Conservation (phyloP, 2,113 vertebrate genomes). For the Carollia perspicillata region DNA sequence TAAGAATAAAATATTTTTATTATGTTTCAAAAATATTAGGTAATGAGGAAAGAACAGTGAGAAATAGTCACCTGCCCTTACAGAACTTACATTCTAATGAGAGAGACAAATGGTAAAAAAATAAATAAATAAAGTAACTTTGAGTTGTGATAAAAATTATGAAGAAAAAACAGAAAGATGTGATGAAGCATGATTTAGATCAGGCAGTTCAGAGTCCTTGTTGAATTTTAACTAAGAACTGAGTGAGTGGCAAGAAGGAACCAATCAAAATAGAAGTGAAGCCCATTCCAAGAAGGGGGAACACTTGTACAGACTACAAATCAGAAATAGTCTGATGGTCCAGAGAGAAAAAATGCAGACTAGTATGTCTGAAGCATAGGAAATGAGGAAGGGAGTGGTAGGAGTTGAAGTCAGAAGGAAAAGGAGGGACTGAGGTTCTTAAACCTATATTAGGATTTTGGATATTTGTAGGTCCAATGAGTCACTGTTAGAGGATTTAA, state of each 20-base stretch:
- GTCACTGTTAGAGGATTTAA: not conserved
- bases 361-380: not conserved
- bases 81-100: not conserved
- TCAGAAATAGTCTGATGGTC: not conserved
- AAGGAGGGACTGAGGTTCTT: not conserved
- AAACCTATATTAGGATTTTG: not conserved
- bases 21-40: not conserved
- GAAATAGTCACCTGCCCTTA: not conserved
- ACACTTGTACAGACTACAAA: not conserved
- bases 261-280: not conserved
- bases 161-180: not conserved
- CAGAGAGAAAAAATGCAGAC: not conserved
- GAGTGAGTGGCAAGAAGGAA: not conserved
- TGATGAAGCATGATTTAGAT: not conserved
- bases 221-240: not conserved
- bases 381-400: not conserved
- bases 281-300: not conserved
- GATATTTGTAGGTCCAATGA: not conserved
- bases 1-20: not conserved
- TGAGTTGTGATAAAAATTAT: not conserved
- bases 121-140: not conserved
- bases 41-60: not conserved
- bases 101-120: not conserved
- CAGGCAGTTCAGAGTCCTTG: not conserved
- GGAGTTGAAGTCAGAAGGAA: not conserved